phyloP scores from a whole-genome alignment of 2,113 vertebrate genomes.

The Calcarius ornatus region DNA sequence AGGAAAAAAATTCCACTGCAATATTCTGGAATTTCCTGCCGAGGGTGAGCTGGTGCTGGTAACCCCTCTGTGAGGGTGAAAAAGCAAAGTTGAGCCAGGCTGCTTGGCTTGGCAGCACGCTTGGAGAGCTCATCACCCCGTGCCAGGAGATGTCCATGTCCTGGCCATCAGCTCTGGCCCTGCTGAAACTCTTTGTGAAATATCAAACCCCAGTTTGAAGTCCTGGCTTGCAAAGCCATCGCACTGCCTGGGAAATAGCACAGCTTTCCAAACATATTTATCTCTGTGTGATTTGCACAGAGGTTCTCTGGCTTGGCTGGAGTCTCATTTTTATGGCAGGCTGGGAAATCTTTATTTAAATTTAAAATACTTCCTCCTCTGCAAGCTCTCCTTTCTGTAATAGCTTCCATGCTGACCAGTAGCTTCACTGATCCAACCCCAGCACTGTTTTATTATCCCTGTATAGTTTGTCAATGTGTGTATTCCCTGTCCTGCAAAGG shows the following conservation, averaged over 20 bases:
- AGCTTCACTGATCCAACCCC: neutral
- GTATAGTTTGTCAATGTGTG: neutral
- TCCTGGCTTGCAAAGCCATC: neutral
- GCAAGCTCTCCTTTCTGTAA: neutral
- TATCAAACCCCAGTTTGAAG: neutral
- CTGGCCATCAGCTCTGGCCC: neutral
- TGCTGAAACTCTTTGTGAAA: neutral
- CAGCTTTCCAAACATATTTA: neutral
- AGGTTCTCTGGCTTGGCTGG: neutral
- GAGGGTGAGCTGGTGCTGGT: neutral
- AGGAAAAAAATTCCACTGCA: neutral
- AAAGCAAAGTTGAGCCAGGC: neutral
- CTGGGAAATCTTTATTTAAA: neutral
- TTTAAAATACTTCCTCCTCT: neutral
- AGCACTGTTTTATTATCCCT: neutral
- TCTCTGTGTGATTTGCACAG: neutral
- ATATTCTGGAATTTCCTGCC: neutral
- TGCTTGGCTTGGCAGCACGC: neutral
- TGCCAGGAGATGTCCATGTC: neutral
- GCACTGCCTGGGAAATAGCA: neutral
- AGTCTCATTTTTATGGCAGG: neutral
- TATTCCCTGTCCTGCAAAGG: neutral
- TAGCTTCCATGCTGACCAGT: neutral
- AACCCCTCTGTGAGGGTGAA: neutral
- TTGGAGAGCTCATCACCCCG: accelerated